phyloP scores from a whole-genome alignment of 2,888 invertebrate genomes.

The Pristionchus fissidentatus region DNA sequence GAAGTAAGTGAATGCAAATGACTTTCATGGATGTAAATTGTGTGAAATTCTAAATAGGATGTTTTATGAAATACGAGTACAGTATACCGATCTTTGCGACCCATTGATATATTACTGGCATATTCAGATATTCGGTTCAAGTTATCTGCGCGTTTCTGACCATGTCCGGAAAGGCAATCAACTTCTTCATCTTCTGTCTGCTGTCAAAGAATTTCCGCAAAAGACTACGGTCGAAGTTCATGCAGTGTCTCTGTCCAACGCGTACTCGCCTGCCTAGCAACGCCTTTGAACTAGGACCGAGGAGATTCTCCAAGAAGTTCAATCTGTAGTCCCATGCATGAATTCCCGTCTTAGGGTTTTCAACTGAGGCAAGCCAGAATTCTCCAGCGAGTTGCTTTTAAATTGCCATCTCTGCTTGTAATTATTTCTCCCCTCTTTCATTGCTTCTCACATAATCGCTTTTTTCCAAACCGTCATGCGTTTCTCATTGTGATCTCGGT shows the following conservation, averaged over 20 bases:
- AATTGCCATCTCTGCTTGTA: neutral
- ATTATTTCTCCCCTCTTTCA: neutral
- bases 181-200: conserved; percentile 33
- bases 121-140: neutral
- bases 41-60: no score
- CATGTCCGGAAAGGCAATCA: neutral
- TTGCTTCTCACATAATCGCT: neutral
- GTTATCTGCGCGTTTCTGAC: neutral
- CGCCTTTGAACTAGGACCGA: neutral
- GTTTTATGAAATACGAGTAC: no score
- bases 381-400: no score
- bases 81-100: no score
- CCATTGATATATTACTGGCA: neutral
- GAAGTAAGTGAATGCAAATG: neutral
- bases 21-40: no score
- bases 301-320: neutral
- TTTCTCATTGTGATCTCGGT: neutral
- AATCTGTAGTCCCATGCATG: no score
- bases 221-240: neutral
- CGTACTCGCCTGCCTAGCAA: neutral
- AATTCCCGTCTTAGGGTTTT: no score
- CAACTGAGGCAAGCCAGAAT: no score
- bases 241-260: neutral
- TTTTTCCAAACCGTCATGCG: no score
- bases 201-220: neutral